Evolutionary conservation across 1,140 invertebrate species (phyloP).

Genomic region (Chelonus insularis): DNA sequence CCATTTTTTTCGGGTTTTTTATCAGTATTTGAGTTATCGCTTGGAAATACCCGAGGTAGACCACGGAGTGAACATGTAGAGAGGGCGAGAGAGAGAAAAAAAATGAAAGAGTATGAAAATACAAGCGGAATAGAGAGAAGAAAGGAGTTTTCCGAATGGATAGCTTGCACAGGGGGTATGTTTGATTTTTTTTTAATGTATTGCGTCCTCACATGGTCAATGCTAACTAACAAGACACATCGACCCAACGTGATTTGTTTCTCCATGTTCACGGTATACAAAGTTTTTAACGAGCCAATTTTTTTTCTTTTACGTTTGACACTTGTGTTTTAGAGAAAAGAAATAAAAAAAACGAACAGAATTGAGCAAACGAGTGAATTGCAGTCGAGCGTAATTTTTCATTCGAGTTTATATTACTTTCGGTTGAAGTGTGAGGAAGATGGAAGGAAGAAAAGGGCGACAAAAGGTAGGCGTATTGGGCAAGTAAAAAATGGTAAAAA

Average conservation of each 20-base stretch:
- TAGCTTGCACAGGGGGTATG: neutral
- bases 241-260: neutral
- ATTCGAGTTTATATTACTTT: neutral
- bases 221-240: constrained; percentile 9
- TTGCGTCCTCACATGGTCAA: neutral
- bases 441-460: neutral
- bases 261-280: neutral
- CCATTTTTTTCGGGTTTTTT: neutral
- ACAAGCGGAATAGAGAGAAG: neutral
- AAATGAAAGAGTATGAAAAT: neutral
- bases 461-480: neutral
- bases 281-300: constrained; percentile 5
- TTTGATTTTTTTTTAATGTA: neutral
- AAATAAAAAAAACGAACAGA: neutral
- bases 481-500: neutral
- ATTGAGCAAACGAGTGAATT: neutral
- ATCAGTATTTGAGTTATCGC: neutral
- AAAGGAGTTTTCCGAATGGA: constrained; percentile 11
- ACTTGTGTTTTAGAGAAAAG: neutral
- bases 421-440: neutral
- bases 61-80: neutral
- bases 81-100: neutral
- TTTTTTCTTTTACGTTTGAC: neutral
- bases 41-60: neutral
- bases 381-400: neutral